Conservation (phyloP, 1,140 invertebrate genomes). For the Hyles euphorbiae region DNA sequence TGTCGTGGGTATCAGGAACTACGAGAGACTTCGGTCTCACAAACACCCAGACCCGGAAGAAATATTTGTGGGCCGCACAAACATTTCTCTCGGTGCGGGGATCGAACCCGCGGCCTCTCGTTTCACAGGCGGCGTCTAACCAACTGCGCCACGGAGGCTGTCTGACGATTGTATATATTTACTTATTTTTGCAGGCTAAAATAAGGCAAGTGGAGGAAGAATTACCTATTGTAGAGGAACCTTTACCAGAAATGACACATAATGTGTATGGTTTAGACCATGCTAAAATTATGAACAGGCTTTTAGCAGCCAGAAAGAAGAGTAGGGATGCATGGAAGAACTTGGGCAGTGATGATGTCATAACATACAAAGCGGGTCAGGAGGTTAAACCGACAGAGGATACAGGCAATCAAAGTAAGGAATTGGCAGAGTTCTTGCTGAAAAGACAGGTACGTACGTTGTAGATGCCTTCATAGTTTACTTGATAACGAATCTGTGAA, state of each 20-base stretch:
- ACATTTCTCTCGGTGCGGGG: too few species aligned
- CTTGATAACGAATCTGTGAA: neutral
- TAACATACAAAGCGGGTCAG: conserved; percentile 40
- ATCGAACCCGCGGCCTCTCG: too few species aligned
- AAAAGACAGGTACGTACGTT: conserved; percentile 50
- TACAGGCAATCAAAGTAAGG: conserved; percentile 40
- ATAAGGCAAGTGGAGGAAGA: conserved; percentile 65
- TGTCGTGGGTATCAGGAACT: too few species aligned
- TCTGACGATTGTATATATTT: too few species aligned
- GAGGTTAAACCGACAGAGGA: conserved; percentile 20
- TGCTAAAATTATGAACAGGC: conserved; percentile 76
- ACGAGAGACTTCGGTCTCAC: too few species aligned
- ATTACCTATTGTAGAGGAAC: conserved; percentile 44
- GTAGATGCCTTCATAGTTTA: conserved; percentile 4
- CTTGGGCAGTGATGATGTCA: conserved; percentile 33
- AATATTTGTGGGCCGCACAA: too few species aligned
- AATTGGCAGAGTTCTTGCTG: conserved; percentile 56
- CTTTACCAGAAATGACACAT: conserved; percentile 80
- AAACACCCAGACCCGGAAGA: too few species aligned
- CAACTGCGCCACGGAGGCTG: too few species aligned
- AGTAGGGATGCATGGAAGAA: conserved; percentile 72
- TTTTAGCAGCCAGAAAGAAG: conserved; percentile 69
- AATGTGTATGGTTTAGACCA: conserved; percentile 84
- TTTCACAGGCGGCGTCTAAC: too few species aligned
- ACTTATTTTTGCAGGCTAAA: conserved; percentile 54